These are phyloP conservation scores for Aphaenogaster floridana DNA, from an alignment of 1,140 invertebrate genomes.

Conservation along the genomic window DNA sequence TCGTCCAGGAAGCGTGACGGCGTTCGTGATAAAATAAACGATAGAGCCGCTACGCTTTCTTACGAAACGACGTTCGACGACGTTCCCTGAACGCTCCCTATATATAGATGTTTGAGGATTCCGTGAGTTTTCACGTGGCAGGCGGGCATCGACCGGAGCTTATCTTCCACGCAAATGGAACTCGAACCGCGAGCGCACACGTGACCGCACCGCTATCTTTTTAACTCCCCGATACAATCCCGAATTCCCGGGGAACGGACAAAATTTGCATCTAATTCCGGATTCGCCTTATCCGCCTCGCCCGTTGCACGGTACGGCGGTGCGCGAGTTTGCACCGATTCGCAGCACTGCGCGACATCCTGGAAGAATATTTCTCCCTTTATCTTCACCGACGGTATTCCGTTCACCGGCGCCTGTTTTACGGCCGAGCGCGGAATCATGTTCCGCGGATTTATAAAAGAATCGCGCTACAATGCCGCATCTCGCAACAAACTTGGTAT, in stretches of 20 bases:
- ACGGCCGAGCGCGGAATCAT: slow-evolving; percentile 29
- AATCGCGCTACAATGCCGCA: slow-evolving; percentile 7
- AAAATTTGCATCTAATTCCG: slow-evolving; percentile 62
- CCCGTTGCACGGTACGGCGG: slow-evolving; percentile 37
- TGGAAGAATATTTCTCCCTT: slow-evolving; percentile 33
- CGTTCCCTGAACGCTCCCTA: background rate
- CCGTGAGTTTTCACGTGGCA: background rate
- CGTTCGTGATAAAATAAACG: background rate
- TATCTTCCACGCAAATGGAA: slow-evolving; percentile 25
- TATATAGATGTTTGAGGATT: background rate
- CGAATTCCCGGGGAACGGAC: background rate
- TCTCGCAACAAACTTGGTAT: background rate
- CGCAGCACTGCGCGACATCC: background rate
- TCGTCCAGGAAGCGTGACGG: background rate
- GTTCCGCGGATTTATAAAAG: slow-evolving; percentile 40
- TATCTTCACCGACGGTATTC: slow-evolving; percentile 33
- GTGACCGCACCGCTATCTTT: slow-evolving; percentile 21
- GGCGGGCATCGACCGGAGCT: background rate
- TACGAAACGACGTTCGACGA: no score
- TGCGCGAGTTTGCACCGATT: slow-evolving; percentile 19
- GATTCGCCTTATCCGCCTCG: slow-evolving; percentile 48
- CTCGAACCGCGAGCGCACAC: background rate
- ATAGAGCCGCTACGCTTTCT: background rate
- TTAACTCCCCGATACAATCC: slow-evolving; percentile 37
- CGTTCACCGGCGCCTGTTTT: slow-evolving; percentile 1